A percentile compares a stretch with the other conserved stretches of the same genome.
These are phyloP conservation scores for Solenopsis invicta DNA, from an alignment of 1,140 invertebrate genomes.

Conservation along the genomic window DNA sequence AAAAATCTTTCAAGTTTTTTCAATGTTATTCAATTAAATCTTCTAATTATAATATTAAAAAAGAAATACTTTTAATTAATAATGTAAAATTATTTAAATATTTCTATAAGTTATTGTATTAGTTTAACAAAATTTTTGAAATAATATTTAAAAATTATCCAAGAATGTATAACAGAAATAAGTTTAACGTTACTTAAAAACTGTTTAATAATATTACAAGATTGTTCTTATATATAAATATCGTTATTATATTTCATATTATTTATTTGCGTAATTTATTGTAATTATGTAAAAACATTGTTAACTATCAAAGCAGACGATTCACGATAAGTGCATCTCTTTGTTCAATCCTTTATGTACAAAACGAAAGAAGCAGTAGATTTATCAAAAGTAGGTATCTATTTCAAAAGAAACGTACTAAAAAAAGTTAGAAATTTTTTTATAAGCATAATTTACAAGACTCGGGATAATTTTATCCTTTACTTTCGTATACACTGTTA, in stretches of 20 bases:
- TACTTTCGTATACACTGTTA: conserved; percentile 18
- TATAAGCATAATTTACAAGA: conserved; percentile 31
- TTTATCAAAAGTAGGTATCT: background rate
- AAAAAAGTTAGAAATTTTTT: background rate
- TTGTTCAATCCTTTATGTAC: background rate
- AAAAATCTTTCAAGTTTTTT: background rate
- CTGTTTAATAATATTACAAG: background rate
- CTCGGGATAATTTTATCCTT: background rate
- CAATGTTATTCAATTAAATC: background rate
- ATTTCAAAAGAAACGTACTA: background rate
- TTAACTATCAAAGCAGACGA: background rate
- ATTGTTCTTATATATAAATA: background rate
- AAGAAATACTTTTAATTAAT: background rate
- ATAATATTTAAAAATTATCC: background rate
- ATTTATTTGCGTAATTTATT: background rate
- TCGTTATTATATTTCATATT: background rate
- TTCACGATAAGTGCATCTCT: background rate
- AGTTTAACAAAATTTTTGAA: background rate
- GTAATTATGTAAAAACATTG: background rate
- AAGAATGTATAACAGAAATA: background rate
- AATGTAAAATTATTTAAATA: background rate
- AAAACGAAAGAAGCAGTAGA: background rate
- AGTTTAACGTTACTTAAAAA: background rate
- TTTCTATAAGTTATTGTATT: background rate
- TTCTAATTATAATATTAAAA: background rate